phyloP scores from a whole-genome alignment of 2,113 vertebrate species.

The Hypomesus transpacificus region DNA sequence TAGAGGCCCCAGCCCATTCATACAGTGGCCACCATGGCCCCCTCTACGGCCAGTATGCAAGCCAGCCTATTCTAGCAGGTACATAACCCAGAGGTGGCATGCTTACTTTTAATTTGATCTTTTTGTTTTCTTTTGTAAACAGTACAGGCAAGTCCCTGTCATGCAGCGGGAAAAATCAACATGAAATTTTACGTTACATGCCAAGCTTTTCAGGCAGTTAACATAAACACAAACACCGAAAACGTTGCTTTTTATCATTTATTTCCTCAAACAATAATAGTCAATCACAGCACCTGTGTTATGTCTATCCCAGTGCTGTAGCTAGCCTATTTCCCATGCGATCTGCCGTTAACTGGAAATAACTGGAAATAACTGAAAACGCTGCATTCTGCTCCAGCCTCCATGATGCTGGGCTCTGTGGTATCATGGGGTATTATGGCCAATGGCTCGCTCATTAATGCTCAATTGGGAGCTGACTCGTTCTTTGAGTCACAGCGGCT shows the following conservation, averaged over 20 bases:
- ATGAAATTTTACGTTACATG: too few relatives aligned
- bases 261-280: too few relatives aligned
- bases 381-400: background rate
- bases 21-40: slow-evolving; percentile 71
- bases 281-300: too few relatives aligned
- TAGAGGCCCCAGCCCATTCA: slow-evolving; percentile 72
- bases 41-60: slow-evolving; percentile 71
- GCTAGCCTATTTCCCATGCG: too few relatives aligned
- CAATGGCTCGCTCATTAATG: slow-evolving; percentile 69
- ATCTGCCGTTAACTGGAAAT: background rate
- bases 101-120: background rate
- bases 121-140: background rate
- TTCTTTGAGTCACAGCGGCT: slow-evolving; percentile 55
- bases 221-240: too few relatives aligned
- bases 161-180: too few relatives aligned
- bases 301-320: too few relatives aligned
- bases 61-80: slow-evolving; percentile 75
- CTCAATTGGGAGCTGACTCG: slow-evolving; percentile 55
- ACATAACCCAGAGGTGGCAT: slow-evolving; percentile 37
- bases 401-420: slow-evolving; percentile 41
- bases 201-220: too few relatives aligned
- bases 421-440: slow-evolving; percentile 39
- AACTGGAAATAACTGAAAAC: slow-evolving; percentile 5
- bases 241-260: too few relatives aligned
- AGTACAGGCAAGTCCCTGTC: background rate